Evolutionary conservation across 2,888 invertebrate species (phyloP).

Genomic region (Heteromyza rotundicornis): DNA sequence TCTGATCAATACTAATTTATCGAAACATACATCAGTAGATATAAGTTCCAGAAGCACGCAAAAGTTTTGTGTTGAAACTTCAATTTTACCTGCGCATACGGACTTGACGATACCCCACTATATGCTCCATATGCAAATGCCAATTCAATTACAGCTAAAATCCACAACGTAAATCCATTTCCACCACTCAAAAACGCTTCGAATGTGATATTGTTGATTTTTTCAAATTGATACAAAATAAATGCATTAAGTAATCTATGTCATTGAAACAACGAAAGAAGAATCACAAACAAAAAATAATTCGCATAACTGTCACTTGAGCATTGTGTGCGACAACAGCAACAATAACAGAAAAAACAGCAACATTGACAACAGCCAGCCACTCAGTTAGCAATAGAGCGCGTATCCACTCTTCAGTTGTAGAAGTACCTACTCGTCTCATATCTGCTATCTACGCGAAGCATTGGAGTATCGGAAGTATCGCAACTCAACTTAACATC

Average conservation of each 20-base stretch:
- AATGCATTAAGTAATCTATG: background rate
- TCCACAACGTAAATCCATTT: too few species aligned
- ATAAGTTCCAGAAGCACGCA: too few species aligned
- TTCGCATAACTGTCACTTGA: constrained; percentile 15
- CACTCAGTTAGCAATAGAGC: background rate
- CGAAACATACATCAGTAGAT: too few species aligned
- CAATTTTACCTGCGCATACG: too few species aligned
- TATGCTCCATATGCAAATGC: too few species aligned
- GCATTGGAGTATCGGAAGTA: background rate
- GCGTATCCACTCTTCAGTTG: background rate
- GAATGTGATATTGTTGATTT: background rate
- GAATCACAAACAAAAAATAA: too few species aligned
- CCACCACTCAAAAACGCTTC: background rate
- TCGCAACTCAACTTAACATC: background rate
- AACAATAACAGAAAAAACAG: constrained; percentile 16
- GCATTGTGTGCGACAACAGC: background rate
- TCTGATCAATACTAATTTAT: too few species aligned
- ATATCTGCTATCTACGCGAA: background rate
- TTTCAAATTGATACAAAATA: background rate
- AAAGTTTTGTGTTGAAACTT: too few species aligned
- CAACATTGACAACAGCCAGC: constrained; percentile 4
- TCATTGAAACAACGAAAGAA: too few species aligned
- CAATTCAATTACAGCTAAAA: too few species aligned
- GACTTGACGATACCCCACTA: too few species aligned
- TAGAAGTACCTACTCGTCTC: background rate